Percentiles rank a stretch among this genome's conserved stretches.
Conservation (phyloP, 1,140 invertebrate species). For the Cephus cinctus region DNA sequence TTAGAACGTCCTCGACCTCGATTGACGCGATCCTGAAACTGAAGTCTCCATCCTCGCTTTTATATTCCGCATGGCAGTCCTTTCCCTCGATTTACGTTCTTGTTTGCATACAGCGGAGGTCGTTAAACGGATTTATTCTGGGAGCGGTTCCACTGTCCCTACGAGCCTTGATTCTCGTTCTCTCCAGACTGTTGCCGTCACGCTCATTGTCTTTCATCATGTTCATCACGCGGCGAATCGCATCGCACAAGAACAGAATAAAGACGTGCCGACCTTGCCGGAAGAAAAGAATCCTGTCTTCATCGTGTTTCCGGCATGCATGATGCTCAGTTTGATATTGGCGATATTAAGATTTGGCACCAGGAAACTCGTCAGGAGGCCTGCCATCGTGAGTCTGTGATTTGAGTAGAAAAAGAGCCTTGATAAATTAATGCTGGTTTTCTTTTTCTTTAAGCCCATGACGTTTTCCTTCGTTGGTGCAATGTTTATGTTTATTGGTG, state of each 20-base stretch:
- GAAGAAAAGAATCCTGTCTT: slow-evolving; percentile 45
- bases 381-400: slow-evolving; percentile 26
- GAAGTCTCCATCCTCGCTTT: too few relatives aligned
- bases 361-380: slow-evolving; percentile 16
- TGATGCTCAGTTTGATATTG: slow-evolving; percentile 33
- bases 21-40: too few relatives aligned
- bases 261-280: slow-evolving; percentile 28
- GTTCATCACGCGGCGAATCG: slow-evolving; percentile 35
- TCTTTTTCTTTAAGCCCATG: background rate
- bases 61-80: too few relatives aligned
- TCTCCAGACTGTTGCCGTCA: slow-evolving; percentile 17
- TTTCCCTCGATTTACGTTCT: too few relatives aligned
- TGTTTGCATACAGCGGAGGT: too few relatives aligned
- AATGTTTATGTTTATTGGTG: slow-evolving; percentile 33
- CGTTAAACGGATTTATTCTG: too few relatives aligned
- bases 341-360: slow-evolving; percentile 32
- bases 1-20: too few relatives aligned
- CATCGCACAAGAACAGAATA: slow-evolving; percentile 20
- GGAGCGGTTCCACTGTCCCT: background rate
- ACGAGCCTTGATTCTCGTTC: background rate
- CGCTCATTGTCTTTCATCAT: slow-evolving; percentile 37
- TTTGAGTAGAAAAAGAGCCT: background rate
- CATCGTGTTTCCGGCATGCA: slow-evolving; percentile 38
- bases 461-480: slow-evolving; percentile 15
- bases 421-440: background rate